phyloP scores from a whole-genome alignment of 2,888 invertebrate genomes.

The Sphaerophoria taeniata region DNA sequence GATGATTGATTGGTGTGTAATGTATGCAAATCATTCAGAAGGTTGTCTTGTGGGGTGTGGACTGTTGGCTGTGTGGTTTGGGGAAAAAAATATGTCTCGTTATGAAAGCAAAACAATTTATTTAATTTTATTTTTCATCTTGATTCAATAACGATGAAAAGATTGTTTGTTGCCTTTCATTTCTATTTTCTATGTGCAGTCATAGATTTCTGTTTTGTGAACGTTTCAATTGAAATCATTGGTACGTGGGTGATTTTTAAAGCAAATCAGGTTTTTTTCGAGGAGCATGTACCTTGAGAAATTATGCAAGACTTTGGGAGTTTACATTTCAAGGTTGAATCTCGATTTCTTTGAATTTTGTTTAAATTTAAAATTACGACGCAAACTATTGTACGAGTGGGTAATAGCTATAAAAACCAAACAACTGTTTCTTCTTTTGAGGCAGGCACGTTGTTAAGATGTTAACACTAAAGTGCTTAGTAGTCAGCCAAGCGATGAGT shows the following conservation, averaged over 20 bases:
- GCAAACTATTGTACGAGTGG: neutral
- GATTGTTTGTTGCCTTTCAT: slow-evolving; percentile 27
- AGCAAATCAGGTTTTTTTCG: slow-evolving; percentile 25
- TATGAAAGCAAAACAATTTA: slow-evolving; percentile 2
- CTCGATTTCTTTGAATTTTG: neutral
- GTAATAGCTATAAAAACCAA: slow-evolving; percentile 2
- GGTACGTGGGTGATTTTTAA: slow-evolving; percentile 28
- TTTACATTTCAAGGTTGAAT: slow-evolving; percentile 4
- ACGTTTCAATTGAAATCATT: slow-evolving; percentile 39
- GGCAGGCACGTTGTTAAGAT: neutral
- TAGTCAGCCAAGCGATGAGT: neutral
- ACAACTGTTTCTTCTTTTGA: neutral
- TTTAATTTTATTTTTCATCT: slow-evolving; percentile 20
- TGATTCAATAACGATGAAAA: slow-evolving; percentile 28
- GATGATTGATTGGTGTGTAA: slow-evolving; percentile 15
- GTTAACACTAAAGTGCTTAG: neutral
- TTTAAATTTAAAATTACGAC: neutral
- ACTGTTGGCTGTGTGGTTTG: neutral
- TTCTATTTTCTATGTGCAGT: neutral
- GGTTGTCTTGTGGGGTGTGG: neutral
- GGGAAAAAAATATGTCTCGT: neutral
- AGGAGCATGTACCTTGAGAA: slow-evolving; percentile 13
- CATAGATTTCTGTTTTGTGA: slow-evolving; percentile 7
- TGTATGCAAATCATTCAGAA: slow-evolving; percentile 14
- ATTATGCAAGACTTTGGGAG: slow-evolving; percentile 18